Evolutionary conservation across 2,797 vertebrate species (phyloP).

Genomic region (Peromyscus melanophrys): DNA sequence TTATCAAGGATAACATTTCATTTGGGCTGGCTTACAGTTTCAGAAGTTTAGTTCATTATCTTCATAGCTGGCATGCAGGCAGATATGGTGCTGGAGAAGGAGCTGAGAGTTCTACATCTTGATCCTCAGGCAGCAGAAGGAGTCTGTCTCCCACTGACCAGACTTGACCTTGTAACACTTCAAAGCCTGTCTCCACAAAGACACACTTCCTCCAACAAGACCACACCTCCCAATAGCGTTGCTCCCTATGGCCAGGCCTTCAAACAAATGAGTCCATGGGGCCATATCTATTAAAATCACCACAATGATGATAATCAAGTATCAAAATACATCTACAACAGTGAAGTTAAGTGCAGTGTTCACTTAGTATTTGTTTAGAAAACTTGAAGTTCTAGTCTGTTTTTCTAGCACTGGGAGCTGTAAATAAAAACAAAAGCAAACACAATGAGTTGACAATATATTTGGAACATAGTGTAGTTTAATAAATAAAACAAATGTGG

Average conservation of each 20-base stretch:
- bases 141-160: neutral
- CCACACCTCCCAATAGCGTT: neutral
- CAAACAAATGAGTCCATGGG: neutral
- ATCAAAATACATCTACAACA: neutral
- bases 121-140: neutral
- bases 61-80: neutral
- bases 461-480: neutral
- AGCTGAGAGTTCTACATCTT: neutral
- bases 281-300: neutral
- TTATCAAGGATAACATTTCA: neutral
- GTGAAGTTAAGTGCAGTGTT: neutral
- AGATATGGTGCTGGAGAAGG: neutral
- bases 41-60: neutral
- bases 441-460: neutral
- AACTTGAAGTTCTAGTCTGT: neutral
- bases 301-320: neutral
- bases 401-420: neutral
- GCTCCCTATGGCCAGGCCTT: neutral
- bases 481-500: neutral
- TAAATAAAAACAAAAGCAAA: neutral
- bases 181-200: neutral
- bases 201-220: neutral
- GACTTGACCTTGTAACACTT: neutral
- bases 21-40: neutral
- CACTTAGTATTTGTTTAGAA: neutral